Evolutionary conservation across 2,888 invertebrate species (phyloP).

Genomic region (Apotomis betuletana): DNA sequence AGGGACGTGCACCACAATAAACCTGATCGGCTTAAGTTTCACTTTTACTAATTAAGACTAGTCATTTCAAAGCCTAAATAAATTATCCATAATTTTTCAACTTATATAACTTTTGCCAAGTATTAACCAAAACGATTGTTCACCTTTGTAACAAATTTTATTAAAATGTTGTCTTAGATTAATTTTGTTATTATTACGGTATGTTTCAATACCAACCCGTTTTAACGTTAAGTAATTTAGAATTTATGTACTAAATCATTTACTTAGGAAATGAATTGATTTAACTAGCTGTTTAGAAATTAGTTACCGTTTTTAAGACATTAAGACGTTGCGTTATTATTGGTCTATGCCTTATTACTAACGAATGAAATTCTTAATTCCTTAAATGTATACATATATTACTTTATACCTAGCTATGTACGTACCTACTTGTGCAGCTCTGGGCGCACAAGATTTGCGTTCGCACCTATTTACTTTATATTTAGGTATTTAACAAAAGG

Average conservation of each 20-base stretch:
- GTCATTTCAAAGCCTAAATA: conserved; percentile 52
- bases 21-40: conserved; percentile 24
- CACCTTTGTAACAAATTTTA: conserved; percentile 80
- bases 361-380: conserved; percentile 13
- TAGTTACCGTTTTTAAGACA: conserved; percentile 56
- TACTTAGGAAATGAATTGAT: conserved; percentile 57
- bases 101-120: conserved; percentile 51
- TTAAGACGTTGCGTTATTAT: conserved; percentile 42
- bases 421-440: background rate
- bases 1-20: background rate
- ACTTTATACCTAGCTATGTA: background rate
- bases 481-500: too few relatives aligned
- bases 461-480: background rate
- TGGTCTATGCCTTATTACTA: conserved; percentile 31
- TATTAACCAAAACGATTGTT: conserved; percentile 81
- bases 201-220: conserved; percentile 67
- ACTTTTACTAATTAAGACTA: conserved; percentile 50
- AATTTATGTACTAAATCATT: conserved; percentile 43
- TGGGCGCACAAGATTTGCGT: background rate
- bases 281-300: conserved; percentile 55
- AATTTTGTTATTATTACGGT: conserved; percentile 67
- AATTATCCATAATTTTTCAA: conserved; percentile 56
- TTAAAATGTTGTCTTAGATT: conserved; percentile 75
- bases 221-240: conserved; percentile 61
- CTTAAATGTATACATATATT: background rate